Evolutionary conservation across 2,888 invertebrate genomes (phyloP).

Genomic region (Peribatodes rhomboidaria): DNA sequence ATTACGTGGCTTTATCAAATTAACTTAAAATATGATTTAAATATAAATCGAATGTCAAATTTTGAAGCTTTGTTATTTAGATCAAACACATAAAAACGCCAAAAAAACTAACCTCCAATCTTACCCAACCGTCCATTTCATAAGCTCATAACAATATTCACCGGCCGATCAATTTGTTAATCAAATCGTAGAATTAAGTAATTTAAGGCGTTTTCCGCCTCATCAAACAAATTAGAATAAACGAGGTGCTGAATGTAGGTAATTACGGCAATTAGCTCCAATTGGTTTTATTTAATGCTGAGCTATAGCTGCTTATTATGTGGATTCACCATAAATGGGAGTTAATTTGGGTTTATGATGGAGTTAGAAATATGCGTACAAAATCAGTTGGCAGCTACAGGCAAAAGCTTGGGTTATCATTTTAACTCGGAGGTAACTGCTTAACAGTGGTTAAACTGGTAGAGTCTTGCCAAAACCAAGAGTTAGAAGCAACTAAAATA

Average conservation of each 20-base stretch:
- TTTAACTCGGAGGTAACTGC: too few species aligned
- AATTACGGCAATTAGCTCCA: constrained; percentile 23
- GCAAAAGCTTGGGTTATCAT: too few species aligned
- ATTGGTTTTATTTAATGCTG: constrained; percentile 14
- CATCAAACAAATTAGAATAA: constrained; percentile 35
- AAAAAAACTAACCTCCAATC: not conserved
- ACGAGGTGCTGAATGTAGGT: constrained; percentile 24
- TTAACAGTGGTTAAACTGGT: too few species aligned
- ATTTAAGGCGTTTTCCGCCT: constrained; percentile 27
- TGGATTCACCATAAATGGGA: not conserved
- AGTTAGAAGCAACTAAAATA: too few species aligned
- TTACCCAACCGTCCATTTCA: not conserved
- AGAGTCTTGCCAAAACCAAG: too few species aligned
- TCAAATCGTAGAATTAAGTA: constrained; percentile 36
- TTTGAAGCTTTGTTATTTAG: not conserved
- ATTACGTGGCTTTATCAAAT: too few species aligned
- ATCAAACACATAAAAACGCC: not conserved
- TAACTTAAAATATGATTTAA: too few species aligned
- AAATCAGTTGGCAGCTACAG: not conserved
- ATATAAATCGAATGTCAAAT: not conserved
- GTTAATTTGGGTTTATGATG: not conserved
- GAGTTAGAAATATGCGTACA: not conserved
- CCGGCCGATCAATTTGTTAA: constrained; percentile 24
- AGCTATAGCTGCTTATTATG: not conserved
- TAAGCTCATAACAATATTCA: constrained; percentile 4